A percentile compares a stretch with the other conserved stretches of the same genome.
These are phyloP conservation scores for Drosophila neonasuta DNA, from an alignment of 2,888 invertebrate species.

Conservation along the genomic window DNA sequence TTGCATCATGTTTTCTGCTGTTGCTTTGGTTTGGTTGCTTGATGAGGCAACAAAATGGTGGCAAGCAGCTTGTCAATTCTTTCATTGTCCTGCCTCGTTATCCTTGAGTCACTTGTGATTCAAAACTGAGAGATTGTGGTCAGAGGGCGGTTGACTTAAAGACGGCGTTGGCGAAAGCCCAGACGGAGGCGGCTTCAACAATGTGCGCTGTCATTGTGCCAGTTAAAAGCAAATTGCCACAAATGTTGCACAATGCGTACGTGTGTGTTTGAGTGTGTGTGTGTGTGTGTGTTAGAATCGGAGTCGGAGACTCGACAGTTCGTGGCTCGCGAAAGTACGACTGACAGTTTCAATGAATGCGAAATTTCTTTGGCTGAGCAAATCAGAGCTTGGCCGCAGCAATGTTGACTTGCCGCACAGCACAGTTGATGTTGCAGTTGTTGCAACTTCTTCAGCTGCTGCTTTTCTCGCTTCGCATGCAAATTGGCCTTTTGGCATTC, in stretches of 20 bases:
- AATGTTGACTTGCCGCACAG: slow-evolving; percentile 37
- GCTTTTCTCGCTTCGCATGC: slow-evolving; percentile 28
- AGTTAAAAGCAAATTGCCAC: slow-evolving; percentile 52
- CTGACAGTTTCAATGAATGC: slow-evolving; percentile 67
- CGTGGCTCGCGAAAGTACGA: slow-evolving; percentile 25
- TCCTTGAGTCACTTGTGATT: slow-evolving; percentile 24
- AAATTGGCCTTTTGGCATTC: slow-evolving; percentile 47
- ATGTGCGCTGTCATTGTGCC: slow-evolving; percentile 46
- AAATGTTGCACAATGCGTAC: slow-evolving; percentile 42
- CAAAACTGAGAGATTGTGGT: slow-evolving; percentile 7
- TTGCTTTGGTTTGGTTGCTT: neutral
- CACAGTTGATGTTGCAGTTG: neutral
- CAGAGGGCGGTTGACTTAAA: neutral
- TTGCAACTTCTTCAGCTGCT: slow-evolving; percentile 20
- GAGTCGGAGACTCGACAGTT: slow-evolving; percentile 28
- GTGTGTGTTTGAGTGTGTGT: slow-evolving; percentile 1
- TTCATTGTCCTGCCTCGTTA: slow-evolving; percentile 19
- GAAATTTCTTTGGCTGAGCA: slow-evolving; percentile 43
- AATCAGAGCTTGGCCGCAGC: slow-evolving; percentile 44
- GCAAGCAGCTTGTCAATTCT: slow-evolving; percentile 23
- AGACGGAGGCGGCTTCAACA: slow-evolving; percentile 6
- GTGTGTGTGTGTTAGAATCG: neutral
- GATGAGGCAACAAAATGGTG: slow-evolving; percentile 15
- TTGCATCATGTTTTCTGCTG: neutral
- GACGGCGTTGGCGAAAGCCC: neutral